Conservation (phyloP, 30 jellyfish, hydroid and myxozoan genomes). For the Chrysaora quinquecirrha region DNA sequence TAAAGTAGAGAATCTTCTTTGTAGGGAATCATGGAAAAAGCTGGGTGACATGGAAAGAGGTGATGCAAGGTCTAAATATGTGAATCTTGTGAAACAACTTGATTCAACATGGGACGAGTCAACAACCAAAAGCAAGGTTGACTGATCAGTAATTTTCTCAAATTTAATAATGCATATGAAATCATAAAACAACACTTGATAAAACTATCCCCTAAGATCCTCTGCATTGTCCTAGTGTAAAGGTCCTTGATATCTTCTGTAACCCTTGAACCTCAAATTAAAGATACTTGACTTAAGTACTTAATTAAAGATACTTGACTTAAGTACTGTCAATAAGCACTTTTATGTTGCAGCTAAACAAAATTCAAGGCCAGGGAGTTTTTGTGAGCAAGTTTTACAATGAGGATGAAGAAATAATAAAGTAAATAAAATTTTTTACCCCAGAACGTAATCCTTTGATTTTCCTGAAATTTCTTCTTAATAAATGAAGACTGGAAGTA, state of each 20-base stretch:
- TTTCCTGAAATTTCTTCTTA: not conserved
- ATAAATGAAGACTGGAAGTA: not conserved
- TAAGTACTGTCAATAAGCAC: too few relatives aligned
- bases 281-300: too few relatives aligned
- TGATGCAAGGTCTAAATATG: conserved; percentile 68
- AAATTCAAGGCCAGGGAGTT: not conserved
- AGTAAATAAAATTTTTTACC: not conserved
- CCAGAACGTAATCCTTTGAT: too few relatives aligned
- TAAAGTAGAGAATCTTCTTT: too few relatives aligned
- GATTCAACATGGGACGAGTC: conserved; percentile 71
- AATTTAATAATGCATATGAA: too few relatives aligned
- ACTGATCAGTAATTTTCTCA: too few relatives aligned
- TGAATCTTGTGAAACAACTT: conserved; percentile 54
- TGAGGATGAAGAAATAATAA: not conserved
- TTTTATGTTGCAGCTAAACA: not conserved
- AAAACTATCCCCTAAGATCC: too few relatives aligned
- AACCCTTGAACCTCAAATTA: too few relatives aligned
- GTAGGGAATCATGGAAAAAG: conserved; percentile 86
- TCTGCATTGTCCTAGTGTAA: too few relatives aligned
- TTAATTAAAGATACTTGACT: too few relatives aligned
- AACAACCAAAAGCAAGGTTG: not conserved
- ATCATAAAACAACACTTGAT: too few relatives aligned
- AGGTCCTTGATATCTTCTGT: too few relatives aligned
- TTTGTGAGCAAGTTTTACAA: not conserved
- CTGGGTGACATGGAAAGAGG: conserved; percentile 59